Evolutionary conservation across 2,888 invertebrate genomes (phyloP).

Genomic region (Amitus sp.): DNA sequence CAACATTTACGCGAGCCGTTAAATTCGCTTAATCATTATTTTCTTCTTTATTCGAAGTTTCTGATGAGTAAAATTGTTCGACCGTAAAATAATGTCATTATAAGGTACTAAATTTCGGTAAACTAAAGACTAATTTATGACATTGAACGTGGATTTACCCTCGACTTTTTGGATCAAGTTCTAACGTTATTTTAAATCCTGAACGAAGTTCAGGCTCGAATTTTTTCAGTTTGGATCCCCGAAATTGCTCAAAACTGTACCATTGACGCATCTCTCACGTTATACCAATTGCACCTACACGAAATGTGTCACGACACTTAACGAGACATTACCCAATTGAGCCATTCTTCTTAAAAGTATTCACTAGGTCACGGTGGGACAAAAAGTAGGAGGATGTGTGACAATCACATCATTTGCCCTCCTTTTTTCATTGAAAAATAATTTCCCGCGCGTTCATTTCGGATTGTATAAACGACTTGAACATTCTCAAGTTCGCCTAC

Average conservation of each 20-base stretch:
- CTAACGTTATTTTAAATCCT: no score
- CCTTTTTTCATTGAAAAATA: no score
- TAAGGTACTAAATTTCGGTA: no score
- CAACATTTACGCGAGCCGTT: neutral
- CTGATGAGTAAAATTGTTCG: neutral
- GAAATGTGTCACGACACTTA: constrained; percentile 29
- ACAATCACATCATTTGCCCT: no score
- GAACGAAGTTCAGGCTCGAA: no score
- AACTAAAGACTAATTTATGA: no score
- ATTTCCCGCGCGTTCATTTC: no score
- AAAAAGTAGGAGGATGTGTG: neutral
- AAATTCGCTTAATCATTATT: neutral
- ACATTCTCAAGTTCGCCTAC: no score
- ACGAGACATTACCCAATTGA: constrained; percentile 34
- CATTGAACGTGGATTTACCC: no score
- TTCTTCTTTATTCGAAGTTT: neutral
- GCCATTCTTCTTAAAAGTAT: constrained; percentile 11
- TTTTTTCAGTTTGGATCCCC: neutral
- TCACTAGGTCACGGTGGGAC: neutral
- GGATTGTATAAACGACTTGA: no score
- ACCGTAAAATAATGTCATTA: no score
- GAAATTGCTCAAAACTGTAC: neutral
- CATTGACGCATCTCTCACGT: neutral
- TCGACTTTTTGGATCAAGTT: no score
- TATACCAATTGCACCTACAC: neutral